These are phyloP conservation scores for Hydriomena furcata DNA, from an alignment of 2,888 invertebrate genomes.

Conservation along the genomic window DNA sequence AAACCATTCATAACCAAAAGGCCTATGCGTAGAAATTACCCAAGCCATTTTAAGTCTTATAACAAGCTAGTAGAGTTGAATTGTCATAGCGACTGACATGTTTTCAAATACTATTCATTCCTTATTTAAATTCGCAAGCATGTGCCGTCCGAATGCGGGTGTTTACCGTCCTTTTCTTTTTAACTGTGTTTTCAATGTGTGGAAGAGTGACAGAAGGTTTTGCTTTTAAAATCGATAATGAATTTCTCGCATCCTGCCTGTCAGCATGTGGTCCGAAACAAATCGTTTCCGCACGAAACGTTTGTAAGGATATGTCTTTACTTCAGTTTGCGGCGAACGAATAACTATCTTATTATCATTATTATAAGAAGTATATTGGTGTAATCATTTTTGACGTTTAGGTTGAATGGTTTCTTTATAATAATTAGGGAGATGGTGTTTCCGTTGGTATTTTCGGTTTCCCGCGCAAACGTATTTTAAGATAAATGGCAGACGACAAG, in stretches of 20 bases:
- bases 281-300: slow-evolving; percentile 70
- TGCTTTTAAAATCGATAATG: slow-evolving; percentile 75
- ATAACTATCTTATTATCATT: slow-evolving; percentile 11
- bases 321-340: slow-evolving; percentile 3
- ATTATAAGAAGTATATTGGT: slow-evolving; percentile 18
- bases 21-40: not conserved
- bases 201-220: slow-evolving; percentile 42
- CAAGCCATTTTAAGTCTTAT: slow-evolving; percentile 30
- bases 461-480: slow-evolving; percentile 70
- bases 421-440: slow-evolving; percentile 69
- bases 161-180: slow-evolving; percentile 41
- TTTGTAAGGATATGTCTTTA: slow-evolving; percentile 16
- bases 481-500: slow-evolving; percentile 51
- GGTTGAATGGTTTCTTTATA: slow-evolving; percentile 29
- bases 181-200: not conserved
- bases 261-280: slow-evolving; percentile 78
- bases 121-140: slow-evolving; percentile 45
- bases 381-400: slow-evolving; percentile 33
- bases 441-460: slow-evolving; percentile 71
- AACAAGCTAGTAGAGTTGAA: accelerated
- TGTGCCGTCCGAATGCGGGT: slow-evolving; percentile 55
- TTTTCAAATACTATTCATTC: slow-evolving; percentile 6
- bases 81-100: not conserved
- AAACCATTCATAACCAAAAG: slow-evolving; percentile 11
- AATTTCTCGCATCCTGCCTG: slow-evolving; percentile 75